Evolutionary conservation across 2,888 invertebrate genomes (phyloP).

Genomic region (Drosophila birchii): DNA sequence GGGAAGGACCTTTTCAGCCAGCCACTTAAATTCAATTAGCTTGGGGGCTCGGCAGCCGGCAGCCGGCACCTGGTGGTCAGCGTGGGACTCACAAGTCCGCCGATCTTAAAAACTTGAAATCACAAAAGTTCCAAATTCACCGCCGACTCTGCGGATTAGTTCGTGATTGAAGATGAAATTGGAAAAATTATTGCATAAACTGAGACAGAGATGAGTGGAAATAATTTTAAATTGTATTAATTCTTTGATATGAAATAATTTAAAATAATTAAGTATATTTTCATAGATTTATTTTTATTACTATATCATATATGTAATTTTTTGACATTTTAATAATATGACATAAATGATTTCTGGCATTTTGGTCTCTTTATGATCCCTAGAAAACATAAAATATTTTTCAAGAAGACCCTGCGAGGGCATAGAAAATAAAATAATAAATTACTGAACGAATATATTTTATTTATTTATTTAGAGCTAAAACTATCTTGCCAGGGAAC

Average conservation of each 20-base stretch:
- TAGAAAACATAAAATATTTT: no score
- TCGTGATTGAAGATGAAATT: background rate
- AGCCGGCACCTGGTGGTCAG: conserved; percentile 21
- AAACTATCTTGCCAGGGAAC: background rate
- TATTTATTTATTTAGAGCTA: background rate
- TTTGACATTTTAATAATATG: no score
- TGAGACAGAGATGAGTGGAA: background rate
- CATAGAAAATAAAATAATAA: background rate
- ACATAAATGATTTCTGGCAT: no score
- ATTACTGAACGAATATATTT: background rate
- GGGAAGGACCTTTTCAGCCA: conserved; percentile 27
- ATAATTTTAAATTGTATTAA: no score
- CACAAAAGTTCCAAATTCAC: conserved; percentile 4
- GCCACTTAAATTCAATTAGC: conserved; percentile 46
- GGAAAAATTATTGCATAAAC: conserved; percentile 2
- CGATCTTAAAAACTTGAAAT: conserved; percentile 26
- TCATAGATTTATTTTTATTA: no score
- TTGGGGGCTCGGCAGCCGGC: conserved; percentile 28
- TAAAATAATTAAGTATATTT: no score
- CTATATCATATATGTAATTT: no score
- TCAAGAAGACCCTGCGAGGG: no score
- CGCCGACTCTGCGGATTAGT: background rate
- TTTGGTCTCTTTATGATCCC: no score
- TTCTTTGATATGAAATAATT: no score
- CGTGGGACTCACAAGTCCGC: conserved; percentile 4